These are phyloP conservation scores for Phortica variegata DNA, from an alignment of 1,140 invertebrate genomes.

Conservation along the genomic window DNA sequence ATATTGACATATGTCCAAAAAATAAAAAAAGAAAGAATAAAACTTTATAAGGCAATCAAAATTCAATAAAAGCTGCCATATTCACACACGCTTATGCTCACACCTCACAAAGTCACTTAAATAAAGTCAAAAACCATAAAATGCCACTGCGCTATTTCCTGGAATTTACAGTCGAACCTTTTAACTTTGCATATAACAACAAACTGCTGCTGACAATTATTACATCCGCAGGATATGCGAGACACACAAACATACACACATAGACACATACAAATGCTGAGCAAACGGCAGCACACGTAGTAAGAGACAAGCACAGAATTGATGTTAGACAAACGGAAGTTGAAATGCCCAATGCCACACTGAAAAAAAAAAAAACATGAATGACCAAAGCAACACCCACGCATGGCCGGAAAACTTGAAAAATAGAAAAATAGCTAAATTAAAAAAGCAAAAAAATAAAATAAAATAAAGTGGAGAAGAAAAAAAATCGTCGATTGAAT, in stretches of 20 bases:
- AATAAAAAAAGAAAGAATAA: too few species aligned
- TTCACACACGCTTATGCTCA: too few species aligned
- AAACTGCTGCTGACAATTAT: constrained; percentile 51
- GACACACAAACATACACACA: constrained; percentile 6
- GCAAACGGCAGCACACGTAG: constrained; percentile 9
- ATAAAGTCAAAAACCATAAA: too few species aligned
- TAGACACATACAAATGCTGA: constrained; percentile 4
- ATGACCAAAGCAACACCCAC: constrained; percentile 12
- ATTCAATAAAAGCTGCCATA: too few species aligned
- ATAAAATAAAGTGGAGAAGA: constrained; percentile 49
- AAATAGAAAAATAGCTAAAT: not conserved
- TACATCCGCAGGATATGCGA: constrained; percentile 43
- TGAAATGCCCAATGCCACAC: constrained; percentile 4
- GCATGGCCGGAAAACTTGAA: not conserved
- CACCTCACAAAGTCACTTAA: too few species aligned
- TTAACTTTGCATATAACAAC: constrained; percentile 18
- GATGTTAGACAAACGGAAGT: constrained; percentile 36
- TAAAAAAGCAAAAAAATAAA: constrained; percentile 15
- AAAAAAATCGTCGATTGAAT: constrained; percentile 50
- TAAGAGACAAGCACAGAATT: too few species aligned
- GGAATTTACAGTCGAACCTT: too few species aligned
- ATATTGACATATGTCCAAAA: too few species aligned
- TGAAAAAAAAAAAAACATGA: constrained; percentile 26
- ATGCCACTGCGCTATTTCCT: too few species aligned
- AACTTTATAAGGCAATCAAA: too few species aligned